phyloP scores from a whole-genome alignment of 1,140 invertebrate genomes.

The Ylistrum balloti region DNA sequence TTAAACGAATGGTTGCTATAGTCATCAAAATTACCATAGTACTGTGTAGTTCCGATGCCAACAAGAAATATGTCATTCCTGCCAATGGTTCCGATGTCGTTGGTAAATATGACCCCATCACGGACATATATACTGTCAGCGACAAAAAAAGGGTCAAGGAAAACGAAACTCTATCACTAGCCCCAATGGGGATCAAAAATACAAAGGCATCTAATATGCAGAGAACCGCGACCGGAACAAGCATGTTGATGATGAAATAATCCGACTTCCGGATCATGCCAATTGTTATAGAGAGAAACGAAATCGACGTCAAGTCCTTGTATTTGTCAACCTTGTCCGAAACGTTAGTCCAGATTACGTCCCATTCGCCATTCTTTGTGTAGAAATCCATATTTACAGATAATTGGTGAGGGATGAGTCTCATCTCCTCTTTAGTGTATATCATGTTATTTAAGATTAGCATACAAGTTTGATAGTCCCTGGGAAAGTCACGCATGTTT shows the following conservation, averaged over 20 bases:
- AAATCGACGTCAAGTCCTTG: not conserved
- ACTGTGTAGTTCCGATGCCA: not conserved
- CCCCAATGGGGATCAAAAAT: not conserved
- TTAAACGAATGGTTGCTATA: not conserved
- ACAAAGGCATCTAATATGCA: not conserved
- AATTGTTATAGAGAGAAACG: not conserved
- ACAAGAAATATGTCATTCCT: conserved; percentile 1
- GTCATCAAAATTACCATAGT: conserved; percentile 7
- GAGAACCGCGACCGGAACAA: not conserved
- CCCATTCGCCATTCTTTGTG: not conserved
- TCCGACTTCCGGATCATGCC: not conserved
- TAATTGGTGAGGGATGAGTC: not conserved
- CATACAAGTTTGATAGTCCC: not conserved
- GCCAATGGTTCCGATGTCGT: not conserved
- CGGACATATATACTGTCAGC: not conserved
- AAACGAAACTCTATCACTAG: not conserved
- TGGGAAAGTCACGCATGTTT: not conserved
- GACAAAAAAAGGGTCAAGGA: not conserved
- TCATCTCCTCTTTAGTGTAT: not conserved
- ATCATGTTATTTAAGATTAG: not conserved
- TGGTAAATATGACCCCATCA: not conserved
- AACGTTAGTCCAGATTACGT: not conserved
- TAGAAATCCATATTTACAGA: not conserved
- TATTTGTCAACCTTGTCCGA: not conserved
- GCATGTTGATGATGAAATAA: not conserved